These are phyloP conservation scores for Chloroceryle aenea DNA, from an alignment of 2,113 vertebrate genomes.

Conservation along the genomic window DNA sequence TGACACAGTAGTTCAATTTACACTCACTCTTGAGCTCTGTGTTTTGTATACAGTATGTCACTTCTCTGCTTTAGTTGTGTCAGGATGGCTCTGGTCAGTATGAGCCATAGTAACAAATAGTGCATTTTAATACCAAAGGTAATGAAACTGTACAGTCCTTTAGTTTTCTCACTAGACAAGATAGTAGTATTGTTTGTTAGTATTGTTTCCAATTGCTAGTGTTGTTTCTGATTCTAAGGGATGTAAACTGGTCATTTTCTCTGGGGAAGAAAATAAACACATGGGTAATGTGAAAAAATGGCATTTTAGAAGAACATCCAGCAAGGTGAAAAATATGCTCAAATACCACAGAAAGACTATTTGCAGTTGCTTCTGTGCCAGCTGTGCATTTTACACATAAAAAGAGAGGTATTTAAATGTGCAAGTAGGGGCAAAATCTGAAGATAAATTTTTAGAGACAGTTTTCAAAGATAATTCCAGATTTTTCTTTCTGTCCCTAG, in stretches of 20 bases:
- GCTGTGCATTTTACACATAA: background rate
- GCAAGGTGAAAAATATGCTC: background rate
- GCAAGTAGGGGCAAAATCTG: background rate
- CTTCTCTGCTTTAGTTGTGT: constrained; percentile 21
- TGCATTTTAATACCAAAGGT: constrained; percentile 9
- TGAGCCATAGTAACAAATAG: background rate
- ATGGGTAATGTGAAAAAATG: background rate
- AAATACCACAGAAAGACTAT: background rate
- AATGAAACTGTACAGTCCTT: background rate
- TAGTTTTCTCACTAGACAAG: background rate
- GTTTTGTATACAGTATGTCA: constrained; percentile 46
- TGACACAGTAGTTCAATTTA: constrained; percentile 60
- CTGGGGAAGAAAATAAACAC: background rate
- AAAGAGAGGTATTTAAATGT: background rate
- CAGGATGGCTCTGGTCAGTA: background rate
- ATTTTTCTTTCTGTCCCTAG: background rate
- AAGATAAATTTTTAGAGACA: background rate
- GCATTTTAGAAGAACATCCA: background rate
- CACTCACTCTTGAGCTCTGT: constrained; percentile 16
- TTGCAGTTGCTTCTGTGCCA: background rate
- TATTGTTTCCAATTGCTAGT: background rate
- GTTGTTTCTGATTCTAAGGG: background rate
- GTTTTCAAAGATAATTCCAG: background rate
- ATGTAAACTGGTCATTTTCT: background rate
- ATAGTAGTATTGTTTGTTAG: background rate